Evolutionary conservation across 2,797 vertebrate genomes (phyloP).

Genomic region (Etheostoma perlongum): DNA sequence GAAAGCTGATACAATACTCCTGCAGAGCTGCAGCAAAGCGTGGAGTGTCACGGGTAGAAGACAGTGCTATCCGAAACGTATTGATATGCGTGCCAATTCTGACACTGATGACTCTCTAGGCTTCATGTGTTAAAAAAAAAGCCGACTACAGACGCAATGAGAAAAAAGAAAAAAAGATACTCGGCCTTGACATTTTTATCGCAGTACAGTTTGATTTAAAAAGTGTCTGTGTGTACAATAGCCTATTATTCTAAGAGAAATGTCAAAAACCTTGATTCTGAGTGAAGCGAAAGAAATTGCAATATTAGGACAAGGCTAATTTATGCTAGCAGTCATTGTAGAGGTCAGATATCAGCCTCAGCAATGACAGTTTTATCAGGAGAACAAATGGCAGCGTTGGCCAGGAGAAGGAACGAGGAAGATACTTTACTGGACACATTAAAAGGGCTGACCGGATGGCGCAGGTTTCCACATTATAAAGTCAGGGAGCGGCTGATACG

Average conservation of each 20-base stretch:
- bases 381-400: slow-evolving; percentile 82
- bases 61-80: slow-evolving; percentile 64
- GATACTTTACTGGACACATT: slow-evolving; percentile 78
- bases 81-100: slow-evolving; percentile 72
- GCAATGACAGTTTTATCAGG: slow-evolving; percentile 87
- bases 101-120: slow-evolving; percentile 75
- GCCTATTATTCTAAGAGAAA: slow-evolving; percentile 83
- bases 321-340: slow-evolving; percentile 81
- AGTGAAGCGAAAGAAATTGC: slow-evolving; percentile 79
- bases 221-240: slow-evolving; percentile 78
- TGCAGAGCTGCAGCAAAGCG: slow-evolving; percentile 62
- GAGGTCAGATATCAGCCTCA: slow-evolving; percentile 84
- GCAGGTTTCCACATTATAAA: slow-evolving; percentile 72
- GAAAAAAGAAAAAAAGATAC: slow-evolving; percentile 39
- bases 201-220: slow-evolving; percentile 80
- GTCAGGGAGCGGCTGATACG: slow-evolving; percentile 71
- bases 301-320: slow-evolving; percentile 85
- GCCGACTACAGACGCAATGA: slow-evolving; percentile 39
- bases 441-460: slow-evolving; percentile 72
- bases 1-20: slow-evolving; percentile 75
- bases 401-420: slow-evolving; percentile 67
- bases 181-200: slow-evolving; percentile 83
- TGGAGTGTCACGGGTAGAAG: slow-evolving; percentile 68
- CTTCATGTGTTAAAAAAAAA: slow-evolving; percentile 57
- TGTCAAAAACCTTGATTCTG: slow-evolving; percentile 86